Evolutionary conservation across 2,888 invertebrate genomes (phyloP), one percentile per base, ranked within the genome.

Genomic region (Drosophila tanythrix): DNA sequence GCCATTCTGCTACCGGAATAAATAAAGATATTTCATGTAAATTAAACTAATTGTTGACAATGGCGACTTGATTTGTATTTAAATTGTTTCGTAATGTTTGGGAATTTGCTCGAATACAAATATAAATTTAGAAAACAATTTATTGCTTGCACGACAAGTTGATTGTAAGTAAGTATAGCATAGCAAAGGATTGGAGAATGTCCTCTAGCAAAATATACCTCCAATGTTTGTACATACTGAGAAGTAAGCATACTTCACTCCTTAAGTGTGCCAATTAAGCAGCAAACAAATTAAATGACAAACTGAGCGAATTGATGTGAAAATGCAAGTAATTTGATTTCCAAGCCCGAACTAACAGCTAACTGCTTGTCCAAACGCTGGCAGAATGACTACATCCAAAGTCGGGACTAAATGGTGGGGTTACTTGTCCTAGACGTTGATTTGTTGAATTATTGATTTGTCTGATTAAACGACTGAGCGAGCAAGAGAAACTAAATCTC

Each of bases 381-480:
- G 4, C 51, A n/a, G 27, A 15, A 31, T 35, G 58, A n/a, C 40
- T 61, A 53, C 40, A 33, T 25, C 43, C 21, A 31, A 51, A 51
- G 50, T 11, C 27, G 40, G 53, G n/a, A 7, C 6, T 60, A 48
- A 48, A 55, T 64, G 29, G 64, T 58, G 71, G 50, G 59, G 70
- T 57, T 58, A 58, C 53, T 74, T 67, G 69, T 68, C 67, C 74
- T 68, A 72, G 83, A 75, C 66, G 74, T 76, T 88, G 80, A 82
- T 80, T 82, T 80, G 83, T 57, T 85, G 75, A 89, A 88, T 89
- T 85, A 89, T 85, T 85, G 88, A 85, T 88, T 82, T 69, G 78
- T 74, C 82, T 85, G 90, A 85, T 88, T 85, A 88, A 82, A 80
- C 90, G 82, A 70, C 48, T 61, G 71, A 60, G 53, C 70, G 70